Base-by-base conservation (phyloP, 2,888 invertebrate genomes). In the Netelia virgata region DNA sequence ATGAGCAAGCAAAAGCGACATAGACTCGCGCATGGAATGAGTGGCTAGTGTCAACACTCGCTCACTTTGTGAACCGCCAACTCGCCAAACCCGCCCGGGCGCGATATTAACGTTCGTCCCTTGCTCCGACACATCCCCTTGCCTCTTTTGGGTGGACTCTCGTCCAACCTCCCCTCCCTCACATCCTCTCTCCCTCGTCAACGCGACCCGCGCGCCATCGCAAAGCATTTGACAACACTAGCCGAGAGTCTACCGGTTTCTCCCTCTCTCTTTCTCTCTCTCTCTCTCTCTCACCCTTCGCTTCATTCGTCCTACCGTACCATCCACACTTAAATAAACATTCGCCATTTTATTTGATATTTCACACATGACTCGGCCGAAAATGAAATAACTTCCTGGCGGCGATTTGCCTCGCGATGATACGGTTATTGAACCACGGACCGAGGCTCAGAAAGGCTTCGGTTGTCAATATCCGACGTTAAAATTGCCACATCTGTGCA, bases 31-130 rank as follows among this genome's bases (percentile, higher is more conserved):
- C 64, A 80, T 85, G 90, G 90, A 92, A 91, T 87, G 90, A 91
- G 90, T 89, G 91, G 90, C 90, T 87, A 92, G 90, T 92, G 92
- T 92, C 92, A 93, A 93, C 92, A 92, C 90, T 92, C 92, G 91
- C 91, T 92, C 92, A 92, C 92, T 92, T 92, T 92, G 92, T 92
- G 92, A 90, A 90, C 90, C 89, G 88, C 90, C 90, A 89, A 91
- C 92, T 90, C 90, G 90, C 89, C 90, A 89, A 91, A 90, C 90
- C 88, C 90, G 89, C 88, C 89, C 88, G 88, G 75, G 66, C 90
- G 90, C 90, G 91, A 92, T 92, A 92, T 92, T 92, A 92, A 92
- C 92, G 91, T 92, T 91, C 89, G 87, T 87, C 86, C 87, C 88
- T 88, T 84, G 81, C 86, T 78, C 87, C 88, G 84, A 86, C 84